Base-by-base conservation (phyloP, 1,140 invertebrate species). In the Lysiphlebus fabarum region DNA sequence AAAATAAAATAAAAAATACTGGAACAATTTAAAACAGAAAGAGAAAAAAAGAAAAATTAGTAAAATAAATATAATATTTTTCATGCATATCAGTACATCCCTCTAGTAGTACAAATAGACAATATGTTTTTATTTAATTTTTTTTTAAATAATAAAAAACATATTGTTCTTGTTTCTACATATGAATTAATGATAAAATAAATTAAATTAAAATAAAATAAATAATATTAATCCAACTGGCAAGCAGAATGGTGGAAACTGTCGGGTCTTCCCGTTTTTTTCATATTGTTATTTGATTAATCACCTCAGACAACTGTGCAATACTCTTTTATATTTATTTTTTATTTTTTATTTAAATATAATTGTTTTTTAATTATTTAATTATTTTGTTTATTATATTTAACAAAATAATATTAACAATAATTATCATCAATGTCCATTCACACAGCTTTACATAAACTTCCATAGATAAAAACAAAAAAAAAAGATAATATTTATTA, bases 21-120 rank as follows among this genome's bases (percentile, higher is more conserved):
- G 43, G 51, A 47, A 44, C 43, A 51, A 54, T 43, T 54, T 51
- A 53, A 43, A 43, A 59, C 51, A 45, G 49, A 51, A 12, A 40
- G 38, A 40, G 5, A 36, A 38, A 38, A n/a, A 6, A 34, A 11
- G 7, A 12, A 14, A 7, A 14, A 10, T 38, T 51, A 37, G 36
- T 11, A 11, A 33, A 38, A 38, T 37, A 7, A 51, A 51, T 51
- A 51, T 51, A 34, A 38, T 51, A 6, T 12, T 6, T 40, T 40
- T 7, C 36, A 51, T 51, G 49, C 49, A 51, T 51, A 51, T 51
- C 49, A 51, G 6, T 10, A 10, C 17, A 49, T 10, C 6, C 49
- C 14, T 6, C 36, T 51, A 6, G 26, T 34, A 34, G 47, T 33
- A 51, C 6, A 51, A 34, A 49, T 34, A 7, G 17, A 17, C 17